Evolutionary conservation across 2,888 invertebrate species (phyloP).

Genomic region (Chirona hameri): DNA sequence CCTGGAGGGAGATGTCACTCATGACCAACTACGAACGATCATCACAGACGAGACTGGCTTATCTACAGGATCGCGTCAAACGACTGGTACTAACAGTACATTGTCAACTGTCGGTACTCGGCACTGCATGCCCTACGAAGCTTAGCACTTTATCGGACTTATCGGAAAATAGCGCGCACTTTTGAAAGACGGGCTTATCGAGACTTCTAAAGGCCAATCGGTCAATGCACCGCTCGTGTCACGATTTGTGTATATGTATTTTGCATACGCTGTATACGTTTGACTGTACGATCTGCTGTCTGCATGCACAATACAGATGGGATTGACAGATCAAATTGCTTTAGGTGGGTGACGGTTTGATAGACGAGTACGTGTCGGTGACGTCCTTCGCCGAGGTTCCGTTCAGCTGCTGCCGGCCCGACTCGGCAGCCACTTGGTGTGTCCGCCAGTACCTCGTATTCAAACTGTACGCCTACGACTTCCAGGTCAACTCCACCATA

Average conservation of each 20-base stretch:
- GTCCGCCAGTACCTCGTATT: neutral
- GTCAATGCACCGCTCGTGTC: too few species aligned
- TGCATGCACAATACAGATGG: too few species aligned
- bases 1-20: neutral
- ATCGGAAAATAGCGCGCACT: too few species aligned
- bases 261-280: too few species aligned
- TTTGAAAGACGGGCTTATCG: too few species aligned
- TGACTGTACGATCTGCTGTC: too few species aligned
- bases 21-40: neutral
- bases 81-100: neutral
- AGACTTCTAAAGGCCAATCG: too few species aligned
- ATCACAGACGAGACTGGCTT: neutral
- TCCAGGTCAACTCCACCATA: neutral
- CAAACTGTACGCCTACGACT: neutral
- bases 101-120: too few species aligned
- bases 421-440: neutral
- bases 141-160: too few species aligned
- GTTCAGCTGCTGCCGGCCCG: constrained; percentile 7
- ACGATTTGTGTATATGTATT: too few species aligned
- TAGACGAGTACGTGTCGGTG: neutral
- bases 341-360: neutral
- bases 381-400: constrained; percentile 4
- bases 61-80: neutral
- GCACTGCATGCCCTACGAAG: too few species aligned
- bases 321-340: too few species aligned